phyloP scores from a whole-genome alignment of 2,888 invertebrate species.

The Papilio demoleus region DNA sequence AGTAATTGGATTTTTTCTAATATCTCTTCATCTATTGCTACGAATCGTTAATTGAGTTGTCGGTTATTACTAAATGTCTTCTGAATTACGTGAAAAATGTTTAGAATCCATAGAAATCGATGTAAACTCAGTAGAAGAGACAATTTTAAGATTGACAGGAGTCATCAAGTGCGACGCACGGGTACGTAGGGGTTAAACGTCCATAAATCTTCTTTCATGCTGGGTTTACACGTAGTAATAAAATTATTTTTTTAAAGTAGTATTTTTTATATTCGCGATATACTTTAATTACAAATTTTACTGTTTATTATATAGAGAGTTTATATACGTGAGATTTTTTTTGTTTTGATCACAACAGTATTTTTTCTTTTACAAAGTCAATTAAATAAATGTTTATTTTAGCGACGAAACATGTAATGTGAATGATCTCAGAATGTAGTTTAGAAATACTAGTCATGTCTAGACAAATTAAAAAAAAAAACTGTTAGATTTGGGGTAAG shows the following conservation, averaged over 20 bases:
- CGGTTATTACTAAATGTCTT: too few relatives aligned
- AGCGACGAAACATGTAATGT: not conserved
- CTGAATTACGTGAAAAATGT: too few relatives aligned
- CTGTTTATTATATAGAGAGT: too few relatives aligned
- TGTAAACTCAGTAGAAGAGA: conserved; percentile 55
- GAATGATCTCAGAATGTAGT: not conserved
- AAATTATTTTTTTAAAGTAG: conserved; percentile 34
- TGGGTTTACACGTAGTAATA: conserved; percentile 58
- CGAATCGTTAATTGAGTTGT: too few relatives aligned
- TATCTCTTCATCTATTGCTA: not conserved
- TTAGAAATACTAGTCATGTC: too few relatives aligned
- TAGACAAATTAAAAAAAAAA: too few relatives aligned
- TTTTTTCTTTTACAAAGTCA: conserved; percentile 3
- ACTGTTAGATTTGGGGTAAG: too few relatives aligned
- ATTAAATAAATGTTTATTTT: too few relatives aligned
- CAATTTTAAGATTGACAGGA: conserved; percentile 73
- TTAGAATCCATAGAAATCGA: too few relatives aligned
- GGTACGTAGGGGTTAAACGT: conserved; percentile 64
- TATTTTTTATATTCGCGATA: conserved; percentile 23
- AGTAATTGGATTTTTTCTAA: not conserved
- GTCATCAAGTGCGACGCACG: conserved; percentile 68
- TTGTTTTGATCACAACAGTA: not conserved
- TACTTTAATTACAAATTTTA: conserved; percentile 10
- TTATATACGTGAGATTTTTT: not conserved
- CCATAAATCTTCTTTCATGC: conserved; percentile 70